These are phyloP conservation scores for Isaurus tuberculatus DNA, from an alignment of 92 coral and sea anemone species.

Conservation along the genomic window DNA sequence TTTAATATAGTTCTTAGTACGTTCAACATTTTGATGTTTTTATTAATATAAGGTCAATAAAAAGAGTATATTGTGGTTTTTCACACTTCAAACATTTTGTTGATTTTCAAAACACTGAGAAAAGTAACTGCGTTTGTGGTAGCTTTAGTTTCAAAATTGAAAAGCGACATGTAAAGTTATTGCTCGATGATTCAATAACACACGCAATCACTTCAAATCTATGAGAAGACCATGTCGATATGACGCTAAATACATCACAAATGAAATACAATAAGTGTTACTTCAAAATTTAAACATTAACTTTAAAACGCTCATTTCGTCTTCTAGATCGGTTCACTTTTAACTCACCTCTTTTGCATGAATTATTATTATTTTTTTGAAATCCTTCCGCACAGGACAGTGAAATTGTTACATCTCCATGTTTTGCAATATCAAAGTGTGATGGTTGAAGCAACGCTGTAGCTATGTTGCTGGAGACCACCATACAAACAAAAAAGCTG, in stretches of 20 bases:
- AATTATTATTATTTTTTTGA: slow-evolving; percentile 12
- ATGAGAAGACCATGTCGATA: not conserved
- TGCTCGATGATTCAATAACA: not conserved
- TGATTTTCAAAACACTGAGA: too few species aligned
- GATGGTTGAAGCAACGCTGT: slow-evolving; percentile 3
- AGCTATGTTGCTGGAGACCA: not conserved
- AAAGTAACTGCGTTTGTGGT: too few species aligned
- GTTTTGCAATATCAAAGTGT: slow-evolving; percentile 35
- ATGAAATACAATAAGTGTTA: not conserved
- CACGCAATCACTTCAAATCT: not conserved
- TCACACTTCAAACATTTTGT: too few species aligned
- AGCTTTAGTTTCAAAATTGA: too few species aligned
- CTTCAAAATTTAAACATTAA: not conserved
- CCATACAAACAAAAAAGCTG: not conserved
- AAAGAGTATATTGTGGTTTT: too few species aligned
- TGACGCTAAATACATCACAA: not conserved
- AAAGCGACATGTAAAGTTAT: too few species aligned
- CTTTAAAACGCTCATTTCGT: not conserved
- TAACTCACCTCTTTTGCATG: slow-evolving; percentile 33
- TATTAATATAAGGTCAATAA: too few species aligned
- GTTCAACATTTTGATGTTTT: too few species aligned
- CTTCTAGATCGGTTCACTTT: not conserved
- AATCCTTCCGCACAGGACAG: slow-evolving; percentile 40
- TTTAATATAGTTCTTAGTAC: too few species aligned
- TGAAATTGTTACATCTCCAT: slow-evolving; percentile 3